Percentiles rank a stretch among this genome's conserved stretches.
Conservation (phyloP, 2,797 vertebrate genomes). For the Pipistrellus pygmaeus region DNA sequence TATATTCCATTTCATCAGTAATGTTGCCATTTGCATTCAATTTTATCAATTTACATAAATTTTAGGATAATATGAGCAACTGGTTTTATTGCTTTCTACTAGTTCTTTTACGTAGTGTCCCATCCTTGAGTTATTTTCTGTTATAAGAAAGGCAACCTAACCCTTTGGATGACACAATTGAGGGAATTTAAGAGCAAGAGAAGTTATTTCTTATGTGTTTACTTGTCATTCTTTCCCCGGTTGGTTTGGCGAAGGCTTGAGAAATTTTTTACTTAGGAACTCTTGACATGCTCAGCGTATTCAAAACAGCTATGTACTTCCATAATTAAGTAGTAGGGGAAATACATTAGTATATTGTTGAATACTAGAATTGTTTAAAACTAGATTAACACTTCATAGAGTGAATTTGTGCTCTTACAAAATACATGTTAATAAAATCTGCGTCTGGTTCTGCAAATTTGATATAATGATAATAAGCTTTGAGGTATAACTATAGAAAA, state of each 20-base stretch:
- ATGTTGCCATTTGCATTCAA: constrained; percentile 4
- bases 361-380: constrained; percentile 27
- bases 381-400: not conserved
- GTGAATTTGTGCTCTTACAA: not conserved
- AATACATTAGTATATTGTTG: not conserved
- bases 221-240: not conserved
- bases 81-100: not conserved
- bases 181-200: not conserved
- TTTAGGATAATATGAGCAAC: not conserved
- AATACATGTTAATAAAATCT: not conserved
- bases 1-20: not conserved
- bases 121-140: not conserved
- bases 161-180: not conserved
- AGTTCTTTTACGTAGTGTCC: not conserved
- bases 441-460: constrained; percentile 5
- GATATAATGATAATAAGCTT: not conserved
- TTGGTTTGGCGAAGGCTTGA: not conserved
- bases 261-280: not conserved
- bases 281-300: not conserved
- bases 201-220: not conserved
- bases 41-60: not conserved
- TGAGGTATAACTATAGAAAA: not conserved
- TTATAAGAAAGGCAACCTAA: not conserved
- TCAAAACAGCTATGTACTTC: not conserved
- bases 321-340: not conserved